Evolutionary conservation across 2,797 vertebrate species (phyloP).

Genomic region (Notamacropus eugenii): DNA sequence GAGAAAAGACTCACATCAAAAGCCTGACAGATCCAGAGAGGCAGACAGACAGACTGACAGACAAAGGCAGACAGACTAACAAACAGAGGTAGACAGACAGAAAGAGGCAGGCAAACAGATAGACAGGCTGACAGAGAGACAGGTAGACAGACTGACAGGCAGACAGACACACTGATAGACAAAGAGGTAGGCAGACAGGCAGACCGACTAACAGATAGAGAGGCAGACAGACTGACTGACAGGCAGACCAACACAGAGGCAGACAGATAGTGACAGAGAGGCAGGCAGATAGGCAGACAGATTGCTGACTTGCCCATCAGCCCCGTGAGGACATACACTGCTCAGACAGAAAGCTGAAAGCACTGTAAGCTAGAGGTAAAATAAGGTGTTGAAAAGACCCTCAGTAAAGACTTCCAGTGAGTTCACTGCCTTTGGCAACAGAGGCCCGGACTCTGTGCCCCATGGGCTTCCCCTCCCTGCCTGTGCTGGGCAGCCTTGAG

Average conservation of each 20-base stretch:
- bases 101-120: neutral
- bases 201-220: accelerated
- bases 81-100: neutral
- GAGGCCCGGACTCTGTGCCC: no score
- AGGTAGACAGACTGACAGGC: neutral
- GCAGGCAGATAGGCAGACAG: no score
- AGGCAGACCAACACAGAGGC: neutral
- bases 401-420: accelerated
- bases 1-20: conserved; percentile 41
- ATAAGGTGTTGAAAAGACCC: neutral
- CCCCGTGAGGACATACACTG: no score
- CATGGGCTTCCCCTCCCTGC: neutral
- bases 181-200: no score
- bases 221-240: no score
- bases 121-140: no score
- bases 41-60: neutral
- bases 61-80: neutral
- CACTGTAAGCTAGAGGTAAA: neutral
- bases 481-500: neutral
- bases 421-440: neutral
- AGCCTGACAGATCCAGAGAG: neutral
- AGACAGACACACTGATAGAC: no score
- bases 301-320: neutral
- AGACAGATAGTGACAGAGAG: no score
- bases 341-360: neutral